Percentiles rank a stretch among this genome's conserved stretches.
Conservation (phyloP, 2,888 invertebrate species). For the Leptopterna dolabrata region DNA sequence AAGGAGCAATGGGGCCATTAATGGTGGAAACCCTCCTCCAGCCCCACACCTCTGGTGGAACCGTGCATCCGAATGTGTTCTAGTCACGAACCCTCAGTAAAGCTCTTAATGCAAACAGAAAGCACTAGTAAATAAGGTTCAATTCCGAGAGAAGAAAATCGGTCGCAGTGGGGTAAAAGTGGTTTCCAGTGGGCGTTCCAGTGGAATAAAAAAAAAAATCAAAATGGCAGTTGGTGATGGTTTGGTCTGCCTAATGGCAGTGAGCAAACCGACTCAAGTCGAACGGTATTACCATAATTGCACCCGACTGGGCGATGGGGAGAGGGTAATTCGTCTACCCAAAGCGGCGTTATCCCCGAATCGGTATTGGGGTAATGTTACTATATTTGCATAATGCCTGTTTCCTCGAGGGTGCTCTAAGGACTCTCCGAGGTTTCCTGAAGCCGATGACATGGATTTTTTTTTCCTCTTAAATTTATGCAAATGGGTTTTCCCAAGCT, state of each 20-base stretch:
- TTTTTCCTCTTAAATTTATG: constrained; percentile 23
- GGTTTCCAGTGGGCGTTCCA: neutral
- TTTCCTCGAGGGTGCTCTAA: constrained; percentile 13
- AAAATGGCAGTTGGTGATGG: constrained; percentile 32
- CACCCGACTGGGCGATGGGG: neutral
- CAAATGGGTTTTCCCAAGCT: constrained; percentile 37
- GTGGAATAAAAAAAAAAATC: neutral
- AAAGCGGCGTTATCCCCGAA: neutral
- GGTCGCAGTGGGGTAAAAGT: neutral
- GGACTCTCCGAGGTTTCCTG: neutral
- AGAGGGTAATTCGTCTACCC: constrained; percentile 23
- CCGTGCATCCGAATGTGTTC: neutral
- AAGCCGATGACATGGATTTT: constrained; percentile 47
- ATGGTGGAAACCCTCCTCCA: neutral
- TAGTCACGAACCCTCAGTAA: neutral
- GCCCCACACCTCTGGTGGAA: neutral
- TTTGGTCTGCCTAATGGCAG: constrained; percentile 16
- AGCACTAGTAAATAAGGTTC: constrained; percentile 1
- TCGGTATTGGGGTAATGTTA: constrained; percentile 39
- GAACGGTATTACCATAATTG: constrained; percentile 40
- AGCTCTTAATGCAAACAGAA: constrained; percentile 29
- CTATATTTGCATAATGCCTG: constrained; percentile 43
- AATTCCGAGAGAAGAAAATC: neutral
- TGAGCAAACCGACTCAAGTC: constrained; percentile 25
- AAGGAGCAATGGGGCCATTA: neutral